These are phyloP conservation scores for Pelochelys cantorii DNA, from an alignment of 2,797 vertebrate genomes.

Conservation along the genomic window DNA sequence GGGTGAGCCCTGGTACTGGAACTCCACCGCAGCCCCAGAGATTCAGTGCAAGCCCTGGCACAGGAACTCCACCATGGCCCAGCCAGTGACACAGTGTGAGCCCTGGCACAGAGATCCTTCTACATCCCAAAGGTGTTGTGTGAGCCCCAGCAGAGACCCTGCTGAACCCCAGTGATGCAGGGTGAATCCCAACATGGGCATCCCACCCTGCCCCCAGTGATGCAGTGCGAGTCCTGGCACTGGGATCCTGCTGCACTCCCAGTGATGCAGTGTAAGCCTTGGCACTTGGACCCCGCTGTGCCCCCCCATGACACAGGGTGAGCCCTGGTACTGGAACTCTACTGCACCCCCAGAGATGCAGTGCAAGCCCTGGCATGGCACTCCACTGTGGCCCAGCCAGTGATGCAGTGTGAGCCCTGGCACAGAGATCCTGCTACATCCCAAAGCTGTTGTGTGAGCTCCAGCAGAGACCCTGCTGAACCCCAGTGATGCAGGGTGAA, in stretches of 20 bases:
- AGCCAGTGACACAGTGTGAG: background rate
- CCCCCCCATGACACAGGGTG: background rate
- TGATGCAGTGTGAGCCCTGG: background rate
- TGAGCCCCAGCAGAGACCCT: background rate
- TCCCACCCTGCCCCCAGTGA: background rate
- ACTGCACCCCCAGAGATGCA: too few relatives aligned
- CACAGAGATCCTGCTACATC: background rate
- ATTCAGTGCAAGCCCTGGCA: background rate
- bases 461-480: fast-evolving
- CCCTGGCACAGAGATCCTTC: background rate
- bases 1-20: too few relatives aligned
- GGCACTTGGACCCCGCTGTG: background rate
- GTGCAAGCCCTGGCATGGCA: background rate
- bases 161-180: background rate
- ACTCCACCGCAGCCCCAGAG: too few relatives aligned
- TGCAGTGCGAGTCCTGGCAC: background rate
- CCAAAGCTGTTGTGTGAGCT: background rate
- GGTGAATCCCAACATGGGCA: background rate
- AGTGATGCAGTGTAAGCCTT: background rate
- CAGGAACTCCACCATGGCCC: background rate
- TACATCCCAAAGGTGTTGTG: background rate
- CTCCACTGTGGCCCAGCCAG: background rate
- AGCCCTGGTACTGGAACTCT: too few relatives aligned
- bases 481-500: background rate
- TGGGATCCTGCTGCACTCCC: fast-evolving